Evolutionary conservation across 2,797 vertebrate species (phyloP).

Genomic region (Peromyscus aztecus): DNA sequence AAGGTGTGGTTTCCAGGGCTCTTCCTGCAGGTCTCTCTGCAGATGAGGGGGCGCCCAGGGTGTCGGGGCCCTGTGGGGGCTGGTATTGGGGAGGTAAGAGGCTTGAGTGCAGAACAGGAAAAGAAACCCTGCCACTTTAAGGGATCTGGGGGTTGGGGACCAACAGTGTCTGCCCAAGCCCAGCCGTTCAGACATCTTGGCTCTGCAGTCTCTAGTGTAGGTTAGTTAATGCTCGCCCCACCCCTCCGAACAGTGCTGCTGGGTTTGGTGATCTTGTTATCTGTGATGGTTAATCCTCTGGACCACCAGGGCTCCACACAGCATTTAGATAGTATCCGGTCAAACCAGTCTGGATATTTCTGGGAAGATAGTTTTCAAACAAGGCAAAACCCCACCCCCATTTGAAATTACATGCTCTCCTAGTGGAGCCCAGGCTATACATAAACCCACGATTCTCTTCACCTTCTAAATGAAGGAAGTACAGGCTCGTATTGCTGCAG

Average conservation of each 20-base stretch:
- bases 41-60: neutral
- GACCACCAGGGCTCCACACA: neutral
- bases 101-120: neutral
- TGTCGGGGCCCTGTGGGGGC: neutral
- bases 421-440: neutral
- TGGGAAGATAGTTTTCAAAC: neutral
- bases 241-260: neutral
- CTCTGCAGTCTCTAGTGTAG: neutral
- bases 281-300: neutral
- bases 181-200: neutral
- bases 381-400: neutral
- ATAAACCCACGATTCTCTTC: neutral
- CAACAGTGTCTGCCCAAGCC: neutral
- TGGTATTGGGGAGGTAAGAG: neutral
- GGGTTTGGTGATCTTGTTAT: neutral
- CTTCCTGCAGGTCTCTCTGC: constrained; percentile 54
- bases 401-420: neutral
- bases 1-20: constrained; percentile 72
- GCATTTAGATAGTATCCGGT: constrained; percentile 18
- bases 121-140: neutral
- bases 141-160: neutral
- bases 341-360: neutral
- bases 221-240: neutral
- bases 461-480: neutral
- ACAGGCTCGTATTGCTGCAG: too few species aligned